Conservation (phyloP, 1,140 invertebrate genomes). For the Kradibia gibbosae region DNA sequence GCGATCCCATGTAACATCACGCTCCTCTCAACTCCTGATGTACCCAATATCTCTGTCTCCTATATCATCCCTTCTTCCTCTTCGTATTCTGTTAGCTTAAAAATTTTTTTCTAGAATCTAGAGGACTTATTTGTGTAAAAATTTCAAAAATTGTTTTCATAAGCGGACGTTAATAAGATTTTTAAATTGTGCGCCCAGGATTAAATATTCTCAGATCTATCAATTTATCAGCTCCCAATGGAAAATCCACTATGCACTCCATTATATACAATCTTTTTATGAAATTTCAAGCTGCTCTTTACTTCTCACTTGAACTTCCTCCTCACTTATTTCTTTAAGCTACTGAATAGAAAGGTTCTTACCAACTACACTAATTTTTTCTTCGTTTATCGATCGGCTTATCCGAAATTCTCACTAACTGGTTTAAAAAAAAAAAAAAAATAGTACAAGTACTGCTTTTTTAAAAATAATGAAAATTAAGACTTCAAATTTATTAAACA, state of each 20-base stretch:
- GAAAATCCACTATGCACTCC: background rate
- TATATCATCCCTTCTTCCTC: background rate
- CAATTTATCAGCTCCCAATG: slow-evolving; percentile 12
- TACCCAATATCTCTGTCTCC: slow-evolving; percentile 49
- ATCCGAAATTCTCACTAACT: background rate
- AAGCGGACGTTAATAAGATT: slow-evolving; percentile 7
- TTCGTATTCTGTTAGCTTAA: slow-evolving; percentile 12
- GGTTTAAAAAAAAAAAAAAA: background rate
- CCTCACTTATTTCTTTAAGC: background rate
- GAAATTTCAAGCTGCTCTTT: background rate
- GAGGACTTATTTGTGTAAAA: background rate
- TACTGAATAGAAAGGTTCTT: background rate
- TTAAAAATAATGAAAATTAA: no score
- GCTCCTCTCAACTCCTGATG: slow-evolving; percentile 36
- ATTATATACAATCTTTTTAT: slow-evolving; percentile 9
- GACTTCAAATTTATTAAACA: no score
- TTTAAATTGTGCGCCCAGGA: background rate
- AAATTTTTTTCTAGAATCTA: background rate
- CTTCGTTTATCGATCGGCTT: background rate
- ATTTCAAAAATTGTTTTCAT: slow-evolving; percentile 3
- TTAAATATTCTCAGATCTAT: slow-evolving; percentile 13
- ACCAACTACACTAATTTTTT: background rate
- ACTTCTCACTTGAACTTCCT: background rate
- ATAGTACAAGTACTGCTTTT: background rate
- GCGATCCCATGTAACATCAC: slow-evolving; percentile 65